Evolutionary conservation across 2,797 vertebrate species (phyloP).

Genomic region (Corythornis leucogaster): DNA sequence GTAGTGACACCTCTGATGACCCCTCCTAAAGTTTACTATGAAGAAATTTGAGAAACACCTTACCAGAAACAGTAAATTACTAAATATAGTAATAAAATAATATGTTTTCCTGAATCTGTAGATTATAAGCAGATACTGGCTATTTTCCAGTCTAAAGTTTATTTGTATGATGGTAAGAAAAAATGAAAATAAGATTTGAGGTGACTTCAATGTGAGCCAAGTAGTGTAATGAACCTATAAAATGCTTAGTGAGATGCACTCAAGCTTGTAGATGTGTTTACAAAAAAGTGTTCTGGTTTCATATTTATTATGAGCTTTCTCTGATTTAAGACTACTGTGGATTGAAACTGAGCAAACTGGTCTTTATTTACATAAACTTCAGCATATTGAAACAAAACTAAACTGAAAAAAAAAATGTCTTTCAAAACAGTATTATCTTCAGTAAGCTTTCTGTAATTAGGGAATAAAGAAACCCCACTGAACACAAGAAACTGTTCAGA

Average conservation of each 20-base stretch:
- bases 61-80: neutral
- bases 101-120: constrained; percentile 20
- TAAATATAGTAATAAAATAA: neutral
- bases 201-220: constrained; percentile 80
- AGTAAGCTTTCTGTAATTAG: constrained; percentile 60
- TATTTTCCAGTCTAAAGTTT: constrained; percentile 67
- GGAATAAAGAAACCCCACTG: constrained; percentile 66
- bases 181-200: constrained; percentile 73
- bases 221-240: constrained; percentile 77
- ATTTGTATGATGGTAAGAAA: constrained; percentile 53
- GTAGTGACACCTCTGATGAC: neutral
- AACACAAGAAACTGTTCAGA: constrained; percentile 63
- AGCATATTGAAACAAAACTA: constrained; percentile 35
- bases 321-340: constrained; percentile 75
- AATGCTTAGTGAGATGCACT: constrained; percentile 79
- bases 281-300: constrained; percentile 73
- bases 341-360: constrained; percentile 72
- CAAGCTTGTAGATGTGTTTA: constrained; percentile 77
- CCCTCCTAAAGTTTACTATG: neutral
- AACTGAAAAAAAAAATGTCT: constrained; percentile 22
- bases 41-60: neutral
- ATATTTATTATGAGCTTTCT: constrained; percentile 75
- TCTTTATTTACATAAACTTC: constrained; percentile 74
- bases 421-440: constrained; percentile 46
- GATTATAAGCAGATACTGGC: constrained; percentile 27